Base-by-base conservation (phyloP, 1,140 invertebrate genomes). In the Phenacoccus solenopsis region DNA sequence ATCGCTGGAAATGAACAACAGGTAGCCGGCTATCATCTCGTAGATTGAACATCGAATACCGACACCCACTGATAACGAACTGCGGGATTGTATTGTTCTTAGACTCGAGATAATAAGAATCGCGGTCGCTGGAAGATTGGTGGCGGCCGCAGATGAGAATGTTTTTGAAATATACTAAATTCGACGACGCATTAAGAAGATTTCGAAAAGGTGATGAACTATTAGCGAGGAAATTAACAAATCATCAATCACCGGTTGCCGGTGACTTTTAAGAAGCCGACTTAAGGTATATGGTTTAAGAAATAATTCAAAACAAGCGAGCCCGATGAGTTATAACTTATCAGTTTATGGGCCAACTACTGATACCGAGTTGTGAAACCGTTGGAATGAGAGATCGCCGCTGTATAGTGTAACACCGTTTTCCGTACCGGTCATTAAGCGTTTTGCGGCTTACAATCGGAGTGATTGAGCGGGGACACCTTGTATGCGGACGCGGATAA, bases 151-250 rank as follows among this genome's bases (percentile, higher is more conserved):
- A 49, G 38, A n/a, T 49, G 38, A n/a, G 20, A 49, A 49, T 49
- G 38, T n/a, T 5, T 49, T 49, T 49, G 13, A 49, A 49, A 49
- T 49, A n/a, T n/a, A n/a, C n/a, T n/a, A n/a, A 49, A 49, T 49
- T 49, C 38, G 38, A 49, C 5, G 38, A 5, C 38, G 38, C 38
- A 49, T 49, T 49, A 49, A 16, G 16, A 49, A 49, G 38, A 49
- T 49, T 64, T 27, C 10, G 22, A 4, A 64, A 64, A 64, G 59
- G 59, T 64, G 59, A 64, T 64, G 59, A 64, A 64, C 59, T 64
- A 64, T 64, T 64, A 64, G 59, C 59, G 25, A 64, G 59, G 25
- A 64, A 64, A 25, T 64, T 64, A 64, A 64, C 59, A 24, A 64
- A 64, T 64, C 59, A 64, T 64, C 16, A 64, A 64, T 64, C 59